Percentiles rank a stretch among this genome's conserved stretches.
Conservation (phyloP, 2,888 invertebrate genomes). For the Megamerina dolium region DNA sequence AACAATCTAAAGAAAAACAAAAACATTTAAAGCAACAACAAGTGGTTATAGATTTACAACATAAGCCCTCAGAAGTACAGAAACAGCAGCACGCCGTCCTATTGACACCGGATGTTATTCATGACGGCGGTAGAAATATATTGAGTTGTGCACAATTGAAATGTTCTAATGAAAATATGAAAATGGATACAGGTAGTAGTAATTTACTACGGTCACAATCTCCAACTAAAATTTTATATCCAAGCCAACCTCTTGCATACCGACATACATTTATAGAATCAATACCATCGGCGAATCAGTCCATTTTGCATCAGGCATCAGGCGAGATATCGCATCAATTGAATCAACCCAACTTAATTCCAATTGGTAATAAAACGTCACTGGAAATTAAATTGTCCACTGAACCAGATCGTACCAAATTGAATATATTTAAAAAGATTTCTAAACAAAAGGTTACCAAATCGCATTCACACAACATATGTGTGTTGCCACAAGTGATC, state of each 20-base stretch:
- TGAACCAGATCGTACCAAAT: conserved; percentile 78
- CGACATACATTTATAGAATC: neutral
- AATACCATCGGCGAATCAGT: neutral
- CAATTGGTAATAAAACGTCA: neutral
- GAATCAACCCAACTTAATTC: neutral
- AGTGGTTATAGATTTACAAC: conserved; percentile 1
- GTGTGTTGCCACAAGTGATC: conserved; percentile 8
- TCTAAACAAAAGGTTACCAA: conserved; percentile 50
- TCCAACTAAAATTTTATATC: neutral
- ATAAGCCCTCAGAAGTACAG: neutral
- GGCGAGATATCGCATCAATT: neutral
- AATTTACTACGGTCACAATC: neutral
- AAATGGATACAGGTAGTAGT: neutral
- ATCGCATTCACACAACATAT: conserved; percentile 17
- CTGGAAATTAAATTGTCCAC: conserved; percentile 57
- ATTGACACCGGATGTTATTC: neutral
- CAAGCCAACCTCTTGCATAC: no score
- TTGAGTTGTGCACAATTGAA: neutral
- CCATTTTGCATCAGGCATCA: neutral
- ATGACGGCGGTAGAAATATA: no score
- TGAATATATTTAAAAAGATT: conserved; percentile 83
- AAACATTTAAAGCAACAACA: conserved; percentile 27
- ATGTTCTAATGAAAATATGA: neutral
- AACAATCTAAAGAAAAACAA: conserved; percentile 34
- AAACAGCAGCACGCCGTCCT: neutral